Conservation (phyloP, 2,113 vertebrate species). For the Gopherus evgoodei region DNA sequence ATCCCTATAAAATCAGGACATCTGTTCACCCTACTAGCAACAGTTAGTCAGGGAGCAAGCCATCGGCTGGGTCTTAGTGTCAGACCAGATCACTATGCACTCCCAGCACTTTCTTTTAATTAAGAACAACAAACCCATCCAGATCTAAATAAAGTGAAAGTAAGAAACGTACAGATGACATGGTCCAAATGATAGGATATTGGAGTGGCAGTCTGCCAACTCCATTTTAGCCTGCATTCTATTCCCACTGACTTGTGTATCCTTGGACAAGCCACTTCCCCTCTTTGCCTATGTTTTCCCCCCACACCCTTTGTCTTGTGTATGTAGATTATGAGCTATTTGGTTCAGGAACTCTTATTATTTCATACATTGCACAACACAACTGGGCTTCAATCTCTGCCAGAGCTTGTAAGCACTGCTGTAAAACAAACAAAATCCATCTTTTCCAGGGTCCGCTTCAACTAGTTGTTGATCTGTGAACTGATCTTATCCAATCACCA, state of each 20-base stretch:
- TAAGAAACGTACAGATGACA: neutral
- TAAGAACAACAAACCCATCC: neutral
- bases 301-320: neutral
- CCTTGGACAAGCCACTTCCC: neutral
- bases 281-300: neutral
- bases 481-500: neutral
- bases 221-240: neutral
- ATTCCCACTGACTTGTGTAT: fast-evolving
- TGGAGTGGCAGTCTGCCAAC: fast-evolving
- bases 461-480: neutral
- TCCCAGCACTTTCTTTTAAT: neutral
- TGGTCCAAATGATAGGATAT: fast-evolving
- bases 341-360: neutral
- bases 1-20: too few relatives aligned
- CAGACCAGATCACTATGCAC: fast-evolving
- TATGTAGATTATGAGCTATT: neutral
- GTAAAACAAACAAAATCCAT: neutral
- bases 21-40: too few relatives aligned
- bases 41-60: too few relatives aligned
- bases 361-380: neutral
- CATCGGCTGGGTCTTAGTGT: too few relatives aligned
- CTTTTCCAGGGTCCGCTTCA: too few relatives aligned
- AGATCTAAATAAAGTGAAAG: neutral
- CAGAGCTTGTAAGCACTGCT: neutral
- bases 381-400: neutral